Percentiles rank a stretch among this genome's conserved stretches.
Conservation (phyloP, 1,140 invertebrate genomes). For the Idris sp. region DNA sequence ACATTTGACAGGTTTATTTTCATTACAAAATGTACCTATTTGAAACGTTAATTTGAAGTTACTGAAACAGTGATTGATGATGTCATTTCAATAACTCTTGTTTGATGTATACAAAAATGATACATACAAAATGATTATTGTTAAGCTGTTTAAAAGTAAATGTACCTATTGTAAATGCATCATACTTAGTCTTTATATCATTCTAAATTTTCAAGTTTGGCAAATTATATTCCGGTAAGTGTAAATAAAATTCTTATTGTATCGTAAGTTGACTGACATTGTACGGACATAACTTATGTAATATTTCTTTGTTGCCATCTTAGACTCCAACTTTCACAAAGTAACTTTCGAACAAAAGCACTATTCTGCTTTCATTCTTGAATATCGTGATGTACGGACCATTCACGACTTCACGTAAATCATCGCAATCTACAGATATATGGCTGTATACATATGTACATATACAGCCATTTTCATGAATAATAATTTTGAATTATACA, state of each 20-base stretch:
- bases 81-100: not conserved
- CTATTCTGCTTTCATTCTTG: constrained; percentile 55
- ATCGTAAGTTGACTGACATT: constrained; percentile 52
- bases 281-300: constrained; percentile 45
- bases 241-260: constrained; percentile 52
- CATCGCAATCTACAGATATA: constrained; percentile 54
- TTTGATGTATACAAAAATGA: not conserved
- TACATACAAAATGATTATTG: not conserved
- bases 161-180: constrained; percentile 1
- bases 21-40: too few species aligned
- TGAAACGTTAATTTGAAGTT: too few species aligned
- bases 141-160: not conserved
- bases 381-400: constrained; percentile 55
- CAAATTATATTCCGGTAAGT: constrained; percentile 40
- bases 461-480: constrained; percentile 47
- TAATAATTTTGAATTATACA: constrained; percentile 50
- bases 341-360: constrained; percentile 54
- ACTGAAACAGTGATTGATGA: too few species aligned
- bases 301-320: constrained; percentile 52
- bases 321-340: constrained; percentile 48
- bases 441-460: constrained; percentile 46
- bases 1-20: too few species aligned
- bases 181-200: constrained; percentile 1
- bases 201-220: constrained; percentile 40
- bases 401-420: constrained; percentile 51